phyloP scores from a whole-genome alignment of 2,797 vertebrate genomes.

The Tapirus indicus region DNA sequence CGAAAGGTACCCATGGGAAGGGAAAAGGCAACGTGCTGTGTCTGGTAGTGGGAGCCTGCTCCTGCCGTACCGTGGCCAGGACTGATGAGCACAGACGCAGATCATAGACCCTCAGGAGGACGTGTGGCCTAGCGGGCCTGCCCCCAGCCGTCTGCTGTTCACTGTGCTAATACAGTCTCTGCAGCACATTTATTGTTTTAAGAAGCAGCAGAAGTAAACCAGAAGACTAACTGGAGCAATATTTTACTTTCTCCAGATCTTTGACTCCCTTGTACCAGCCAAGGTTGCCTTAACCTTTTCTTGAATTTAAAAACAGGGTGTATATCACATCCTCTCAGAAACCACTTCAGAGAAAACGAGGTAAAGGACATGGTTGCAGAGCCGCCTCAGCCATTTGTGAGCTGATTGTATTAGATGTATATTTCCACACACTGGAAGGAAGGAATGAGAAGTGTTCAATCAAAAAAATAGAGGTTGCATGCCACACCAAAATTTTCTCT shows the following conservation, averaged over 20 bases:
- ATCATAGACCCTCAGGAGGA: not conserved
- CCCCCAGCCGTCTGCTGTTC: not conserved
- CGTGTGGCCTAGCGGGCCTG: rapidly evolving
- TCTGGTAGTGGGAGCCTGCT: not conserved
- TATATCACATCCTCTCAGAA: not conserved
- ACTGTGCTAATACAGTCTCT: not conserved
- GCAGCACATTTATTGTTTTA: not conserved
- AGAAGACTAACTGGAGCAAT: not conserved
- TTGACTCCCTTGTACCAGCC: not conserved
- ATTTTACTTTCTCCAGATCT: not conserved
- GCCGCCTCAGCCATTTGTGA: not conserved
- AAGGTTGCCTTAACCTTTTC: not conserved
- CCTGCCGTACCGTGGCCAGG: not conserved
- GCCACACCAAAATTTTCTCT: slow-evolving; percentile 3
- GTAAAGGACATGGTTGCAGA: not conserved
- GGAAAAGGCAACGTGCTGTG: not conserved
- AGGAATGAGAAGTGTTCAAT: not conserved
- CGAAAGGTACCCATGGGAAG: not conserved
- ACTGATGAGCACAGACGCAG: not conserved
- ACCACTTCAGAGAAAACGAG: not conserved
- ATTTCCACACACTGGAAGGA: not conserved
- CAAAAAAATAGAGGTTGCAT: not conserved
- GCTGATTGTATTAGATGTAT: not conserved
- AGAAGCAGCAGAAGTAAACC: not conserved
- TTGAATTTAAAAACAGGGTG: slow-evolving; percentile 10